Base-by-base conservation (phyloP, 2,113 vertebrate species). In the Paramisgurnus dabryanus region DNA sequence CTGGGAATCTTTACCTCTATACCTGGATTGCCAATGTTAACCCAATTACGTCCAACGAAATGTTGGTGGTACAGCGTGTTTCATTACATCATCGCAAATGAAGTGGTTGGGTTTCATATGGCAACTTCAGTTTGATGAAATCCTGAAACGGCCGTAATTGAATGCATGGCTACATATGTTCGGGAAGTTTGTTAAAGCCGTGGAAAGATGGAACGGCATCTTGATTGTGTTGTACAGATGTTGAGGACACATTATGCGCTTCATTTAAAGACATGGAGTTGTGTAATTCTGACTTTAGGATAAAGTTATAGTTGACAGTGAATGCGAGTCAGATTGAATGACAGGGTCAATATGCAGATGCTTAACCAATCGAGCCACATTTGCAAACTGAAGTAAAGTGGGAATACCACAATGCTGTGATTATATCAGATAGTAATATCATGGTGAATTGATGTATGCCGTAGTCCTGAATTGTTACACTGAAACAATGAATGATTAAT, bases 1-100 rank as follows among this genome's bases (percentile, higher is more conserved):
- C 7, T 8, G 7, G 10, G 10, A 10, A 10, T 10, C 45, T 47
- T 8, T 47, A 47, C 7, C 45, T 8, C 45, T 47, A 47, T 8
- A 47, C 7, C 45, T 47, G 6, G 45, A 47, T 47, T 7, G 2
- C 45, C 45, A 8, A 47, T 83, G 75, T 84, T 89, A 82, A 72
- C 88, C 1, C 27, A 34, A 34, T 34, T 34, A 34, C 27, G 27
- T 34, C 27, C 27, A 91, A 90, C 88, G 90, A 88, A 90, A 85
- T 78, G 80, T 70, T 88, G 58, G 69, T 22, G 65, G 79, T 27
- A 4, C 11, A n/a, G 9, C 55, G 39, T 3, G 7, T 79, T 82
- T 83, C 22, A 76, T 60, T 50, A 69, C 69, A 78, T 77, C 60
- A 71, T 45, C 40, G 12, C 76, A 79, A 75, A 79, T 79, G 67